These are phyloP conservation scores for Chaetura pelagica DNA, from an alignment of 2,113 vertebrate genomes.

Conservation along the genomic window DNA sequence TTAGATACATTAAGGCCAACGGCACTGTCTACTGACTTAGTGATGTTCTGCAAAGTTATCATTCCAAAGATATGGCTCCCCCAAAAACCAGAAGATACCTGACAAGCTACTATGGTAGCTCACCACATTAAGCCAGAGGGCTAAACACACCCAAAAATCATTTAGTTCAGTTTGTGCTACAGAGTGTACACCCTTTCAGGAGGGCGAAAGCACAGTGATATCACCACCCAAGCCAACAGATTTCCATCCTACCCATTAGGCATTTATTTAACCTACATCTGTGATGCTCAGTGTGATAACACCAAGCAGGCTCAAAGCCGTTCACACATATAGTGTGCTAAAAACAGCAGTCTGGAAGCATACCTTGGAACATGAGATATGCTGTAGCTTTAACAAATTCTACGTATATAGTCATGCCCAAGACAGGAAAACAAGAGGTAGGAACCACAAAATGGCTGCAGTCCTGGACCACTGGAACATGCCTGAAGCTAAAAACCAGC, in stretches of 20 bases:
- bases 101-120: conserved; percentile 51
- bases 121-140: conserved; percentile 43
- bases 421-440: conserved; percentile 56
- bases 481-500: conserved; percentile 59
- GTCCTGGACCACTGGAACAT: conserved; percentile 54
- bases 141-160: conserved; percentile 61
- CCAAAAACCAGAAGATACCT: conserved; percentile 15
- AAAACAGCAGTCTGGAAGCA: conserved; percentile 35
- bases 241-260: conserved; percentile 40
- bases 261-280: conserved; percentile 25
- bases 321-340: conserved; percentile 75
- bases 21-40: conserved; percentile 41
- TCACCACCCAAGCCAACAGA: conserved; percentile 42
- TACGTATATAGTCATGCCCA: conserved; percentile 61
- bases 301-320: conserved; percentile 65
- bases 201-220: conserved; percentile 50
- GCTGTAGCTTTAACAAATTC: conserved; percentile 46
- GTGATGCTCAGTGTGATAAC: conserved; percentile 51
- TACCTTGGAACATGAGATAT: conserved; percentile 33
- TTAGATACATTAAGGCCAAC: conserved; percentile 32
- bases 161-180: conserved; percentile 37
- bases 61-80: conserved; percentile 32
- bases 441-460: conserved; percentile 69
- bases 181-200: conserved; percentile 9
- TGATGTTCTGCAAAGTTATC: conserved; percentile 12